Conservation (phyloP, 2,113 vertebrate species). For the Tupaia tana region DNA sequence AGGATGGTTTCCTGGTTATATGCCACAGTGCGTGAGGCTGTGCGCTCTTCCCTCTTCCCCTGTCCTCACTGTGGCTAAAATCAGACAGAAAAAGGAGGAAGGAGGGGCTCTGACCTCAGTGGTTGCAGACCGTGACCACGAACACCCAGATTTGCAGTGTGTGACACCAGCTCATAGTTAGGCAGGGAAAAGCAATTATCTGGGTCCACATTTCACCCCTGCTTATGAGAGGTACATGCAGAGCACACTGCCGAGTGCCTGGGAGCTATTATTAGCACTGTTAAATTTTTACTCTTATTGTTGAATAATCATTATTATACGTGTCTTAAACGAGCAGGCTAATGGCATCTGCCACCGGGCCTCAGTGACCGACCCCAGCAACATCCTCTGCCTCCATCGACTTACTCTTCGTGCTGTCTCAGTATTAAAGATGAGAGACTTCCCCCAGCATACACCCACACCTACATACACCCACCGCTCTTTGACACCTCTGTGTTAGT, state of each 20-base stretch:
- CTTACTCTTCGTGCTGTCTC: neutral
- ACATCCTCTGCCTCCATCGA: neutral
- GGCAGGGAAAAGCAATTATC: neutral
- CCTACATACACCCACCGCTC: neutral
- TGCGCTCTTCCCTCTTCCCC: neutral
- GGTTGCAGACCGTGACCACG: neutral
- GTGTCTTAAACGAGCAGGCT: neutral
- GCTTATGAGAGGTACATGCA: neutral
- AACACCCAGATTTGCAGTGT: neutral
- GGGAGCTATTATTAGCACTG: neutral
- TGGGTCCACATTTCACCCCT: neutral
- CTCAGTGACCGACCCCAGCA: neutral
- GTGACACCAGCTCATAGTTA: neutral
- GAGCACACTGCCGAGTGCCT: neutral
- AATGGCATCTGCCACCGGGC: neutral
- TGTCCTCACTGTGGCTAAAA: constrained; percentile 13
- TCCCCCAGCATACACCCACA: neutral
- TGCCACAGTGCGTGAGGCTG: neutral
- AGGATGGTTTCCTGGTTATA: neutral
- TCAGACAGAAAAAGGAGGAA: neutral
- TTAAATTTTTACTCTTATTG: neutral
- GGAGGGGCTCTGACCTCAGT: neutral
- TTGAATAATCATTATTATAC: neutral
- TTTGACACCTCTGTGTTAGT: neutral
- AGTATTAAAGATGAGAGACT: neutral